Percentiles rank a stretch among this genome's conserved stretches.
These are phyloP conservation scores for Hybognathus amarus DNA, from an alignment of 2,797 vertebrate genomes.

Conservation along the genomic window DNA sequence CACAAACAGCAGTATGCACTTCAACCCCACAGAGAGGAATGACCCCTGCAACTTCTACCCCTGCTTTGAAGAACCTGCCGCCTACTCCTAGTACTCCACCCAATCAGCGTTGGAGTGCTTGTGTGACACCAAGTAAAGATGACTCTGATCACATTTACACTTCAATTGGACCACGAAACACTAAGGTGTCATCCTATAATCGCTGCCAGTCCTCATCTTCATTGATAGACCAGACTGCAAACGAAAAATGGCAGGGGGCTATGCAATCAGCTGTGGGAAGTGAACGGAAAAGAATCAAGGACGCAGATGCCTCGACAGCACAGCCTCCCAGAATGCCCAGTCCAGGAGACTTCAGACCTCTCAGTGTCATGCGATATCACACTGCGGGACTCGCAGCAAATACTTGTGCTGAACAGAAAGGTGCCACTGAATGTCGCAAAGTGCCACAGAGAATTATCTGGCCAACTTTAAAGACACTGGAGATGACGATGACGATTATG, in stretches of 20 bases:
- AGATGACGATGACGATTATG: conserved; percentile 94
- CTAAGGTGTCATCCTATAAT: conserved; percentile 74
- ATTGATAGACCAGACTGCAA: conserved; percentile 72
- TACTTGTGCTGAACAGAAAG: conserved; percentile 86
- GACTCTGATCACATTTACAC: conserved; percentile 85
- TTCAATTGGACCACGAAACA: conserved; percentile 82
- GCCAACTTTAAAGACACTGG: conserved; percentile 93
- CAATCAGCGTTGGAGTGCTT: conserved; percentile 86
- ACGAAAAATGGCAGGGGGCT: conserved; percentile 68
- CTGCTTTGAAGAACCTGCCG: conserved; percentile 82
- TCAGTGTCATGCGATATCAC: conserved; percentile 85
- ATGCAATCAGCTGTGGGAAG: conserved; percentile 59
- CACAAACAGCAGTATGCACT: conserved; percentile 62
- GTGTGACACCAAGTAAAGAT: conserved; percentile 84
- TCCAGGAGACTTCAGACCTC: conserved; percentile 80
- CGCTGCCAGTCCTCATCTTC: conserved; percentile 84
- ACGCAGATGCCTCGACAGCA: conserved; percentile 71
- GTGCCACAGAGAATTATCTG: conserved; percentile 92
- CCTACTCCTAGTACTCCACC: conserved; percentile 66
- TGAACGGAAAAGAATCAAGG: background rate
- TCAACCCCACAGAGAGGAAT: conserved; percentile 73
- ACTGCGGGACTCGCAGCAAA: conserved; percentile 90
- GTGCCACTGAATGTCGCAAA: conserved; percentile 83
- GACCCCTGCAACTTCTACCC: conserved; percentile 81
- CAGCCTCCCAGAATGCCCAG: conserved; percentile 76